phyloP scores from a whole-genome alignment of 2,888 invertebrate species.

The Drosophila cyrtoloma region DNA sequence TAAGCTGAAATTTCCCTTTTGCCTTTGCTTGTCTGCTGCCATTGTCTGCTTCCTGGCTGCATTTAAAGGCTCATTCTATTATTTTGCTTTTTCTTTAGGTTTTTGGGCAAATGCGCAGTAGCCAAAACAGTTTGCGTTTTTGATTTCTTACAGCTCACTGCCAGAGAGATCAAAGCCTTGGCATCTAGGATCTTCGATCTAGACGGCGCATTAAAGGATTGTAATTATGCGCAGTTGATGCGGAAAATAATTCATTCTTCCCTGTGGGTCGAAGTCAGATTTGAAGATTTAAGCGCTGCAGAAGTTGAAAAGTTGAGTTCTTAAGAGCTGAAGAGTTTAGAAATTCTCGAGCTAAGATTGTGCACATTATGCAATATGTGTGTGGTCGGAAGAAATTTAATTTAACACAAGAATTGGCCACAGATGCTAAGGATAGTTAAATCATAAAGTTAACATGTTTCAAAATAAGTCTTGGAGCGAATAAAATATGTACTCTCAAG shows the following conservation, averaged over 20 bases:
- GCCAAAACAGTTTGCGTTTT: slow-evolving; percentile 54
- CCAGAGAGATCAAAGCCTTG: slow-evolving; percentile 15
- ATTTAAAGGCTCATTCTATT: slow-evolving; percentile 70
- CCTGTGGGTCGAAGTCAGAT: slow-evolving; percentile 38
- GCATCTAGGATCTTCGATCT: slow-evolving; percentile 23
- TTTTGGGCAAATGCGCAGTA: slow-evolving; percentile 70
- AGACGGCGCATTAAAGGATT: slow-evolving; percentile 49
- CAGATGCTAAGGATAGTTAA: neutral
- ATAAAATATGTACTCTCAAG: no score
- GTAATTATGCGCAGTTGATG: slow-evolving; percentile 64
- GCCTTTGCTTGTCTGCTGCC: slow-evolving; percentile 35
- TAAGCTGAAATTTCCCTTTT: slow-evolving; percentile 76
- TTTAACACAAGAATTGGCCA: neutral
- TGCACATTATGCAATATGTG: slow-evolving; percentile 63
- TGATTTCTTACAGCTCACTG: slow-evolving; percentile 77
- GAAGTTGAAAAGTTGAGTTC: slow-evolving; percentile 47
- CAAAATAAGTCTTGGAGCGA: neutral
- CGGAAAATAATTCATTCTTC: slow-evolving; percentile 50
- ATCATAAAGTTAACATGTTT: neutral
- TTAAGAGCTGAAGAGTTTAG: slow-evolving; percentile 19
- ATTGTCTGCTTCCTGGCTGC: slow-evolving; percentile 50
- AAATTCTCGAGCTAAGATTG: neutral
- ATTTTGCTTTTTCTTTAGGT: neutral
- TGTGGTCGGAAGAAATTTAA: slow-evolving; percentile 49
- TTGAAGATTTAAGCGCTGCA: slow-evolving; percentile 11